Base-by-base conservation (phyloP, 2,888 invertebrate species). In the Dysmachus trigonus region DNA sequence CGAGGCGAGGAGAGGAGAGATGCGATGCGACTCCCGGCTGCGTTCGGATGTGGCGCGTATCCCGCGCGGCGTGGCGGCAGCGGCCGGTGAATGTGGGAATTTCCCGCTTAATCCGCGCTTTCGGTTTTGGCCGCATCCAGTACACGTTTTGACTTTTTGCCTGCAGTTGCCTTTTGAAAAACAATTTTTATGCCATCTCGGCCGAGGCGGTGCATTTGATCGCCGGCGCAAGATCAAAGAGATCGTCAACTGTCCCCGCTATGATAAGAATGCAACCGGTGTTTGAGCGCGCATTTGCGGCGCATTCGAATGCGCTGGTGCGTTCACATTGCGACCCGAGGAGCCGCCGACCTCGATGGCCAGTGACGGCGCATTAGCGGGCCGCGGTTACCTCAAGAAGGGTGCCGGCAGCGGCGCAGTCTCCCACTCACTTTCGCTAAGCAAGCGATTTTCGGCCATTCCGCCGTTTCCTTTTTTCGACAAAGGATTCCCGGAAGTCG, bases 181-280 rank as follows among this genome's bases (percentile, higher is more conserved):
- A 31, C 31, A 79, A 83, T 33, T 35, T 71, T 41, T 84, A 86
- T 84, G 41, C 81, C 82, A 85, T 53, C 84, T 53, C 41, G n/a
- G 77, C 51, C 85, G n/a, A 53, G 53, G 85, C 79, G 76, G 85
- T 85, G 41, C 86, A 85, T 81, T 73, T 86, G 77, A 77, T 84
- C 77, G 81, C 53, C 86, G 87, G 86, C 85, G 62, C n/a, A 53
- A 87, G 79, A 74, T 87, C 74, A 87, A 87, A 87, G 86, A n/a
- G 72, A 86, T 71, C 87, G 86, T 86, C 87, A 86, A 87, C 85
- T 73, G 84, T 87, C 79, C 76, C 7, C 71, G 79, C 79, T 86
- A 87, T 86, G 87, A 86, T 77, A 82, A 86, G 87, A 87, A 87
- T 87, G 84, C 84, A 84, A 27, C 84, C 87, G 79, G 81, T 86